phyloP scores from a whole-genome alignment of 2,113 vertebrate species.

The Brachyhypopomus occidentalis region DNA sequence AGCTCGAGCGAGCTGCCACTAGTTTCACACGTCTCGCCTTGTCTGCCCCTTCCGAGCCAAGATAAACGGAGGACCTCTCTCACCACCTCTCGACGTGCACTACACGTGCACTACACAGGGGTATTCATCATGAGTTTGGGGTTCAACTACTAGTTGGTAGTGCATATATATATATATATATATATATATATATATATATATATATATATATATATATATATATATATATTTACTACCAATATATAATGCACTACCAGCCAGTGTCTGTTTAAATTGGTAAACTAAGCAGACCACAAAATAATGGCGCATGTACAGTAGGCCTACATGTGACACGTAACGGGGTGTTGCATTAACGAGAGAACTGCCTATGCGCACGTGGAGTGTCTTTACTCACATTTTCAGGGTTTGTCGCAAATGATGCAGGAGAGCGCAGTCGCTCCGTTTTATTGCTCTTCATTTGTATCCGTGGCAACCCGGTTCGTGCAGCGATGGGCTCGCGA shows the following conservation, averaged over 20 bases:
- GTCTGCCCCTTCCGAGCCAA: neutral
- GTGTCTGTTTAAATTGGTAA: too few relatives aligned
- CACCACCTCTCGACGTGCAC: neutral
- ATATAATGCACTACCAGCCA: too few relatives aligned
- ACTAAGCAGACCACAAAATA: too few relatives aligned
- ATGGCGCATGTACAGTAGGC: too few relatives aligned
- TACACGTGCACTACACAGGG: neutral
- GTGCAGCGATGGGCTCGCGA: neutral
- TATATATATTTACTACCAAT: too few relatives aligned
- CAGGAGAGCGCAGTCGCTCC: slow-evolving; percentile 10
- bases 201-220: too few relatives aligned
- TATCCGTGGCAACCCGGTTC: slow-evolving; percentile 31
- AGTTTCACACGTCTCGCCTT: slow-evolving; percentile 25
- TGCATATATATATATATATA: too few relatives aligned
- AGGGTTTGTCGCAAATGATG: slow-evolving; percentile 18
- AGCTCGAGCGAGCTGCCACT: slow-evolving; percentile 25
- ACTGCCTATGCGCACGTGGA: slow-evolving; percentile 13
- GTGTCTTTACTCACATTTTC: slow-evolving; percentile 7
- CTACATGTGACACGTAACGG: slow-evolving; percentile 14
- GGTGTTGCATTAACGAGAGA: slow-evolving; percentile 2
- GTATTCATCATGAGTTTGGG: slow-evolving; percentile 15
- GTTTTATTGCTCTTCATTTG: slow-evolving; percentile 43
- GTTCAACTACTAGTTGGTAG: too few relatives aligned
- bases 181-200: too few relatives aligned
- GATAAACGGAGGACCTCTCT: slow-evolving; percentile 39